A percentile compares a stretch with the other conserved stretches of the same genome.
Evolutionary conservation across 2,113 vertebrate genomes (phyloP).

Genomic region (Lepisosteus osseus): DNA sequence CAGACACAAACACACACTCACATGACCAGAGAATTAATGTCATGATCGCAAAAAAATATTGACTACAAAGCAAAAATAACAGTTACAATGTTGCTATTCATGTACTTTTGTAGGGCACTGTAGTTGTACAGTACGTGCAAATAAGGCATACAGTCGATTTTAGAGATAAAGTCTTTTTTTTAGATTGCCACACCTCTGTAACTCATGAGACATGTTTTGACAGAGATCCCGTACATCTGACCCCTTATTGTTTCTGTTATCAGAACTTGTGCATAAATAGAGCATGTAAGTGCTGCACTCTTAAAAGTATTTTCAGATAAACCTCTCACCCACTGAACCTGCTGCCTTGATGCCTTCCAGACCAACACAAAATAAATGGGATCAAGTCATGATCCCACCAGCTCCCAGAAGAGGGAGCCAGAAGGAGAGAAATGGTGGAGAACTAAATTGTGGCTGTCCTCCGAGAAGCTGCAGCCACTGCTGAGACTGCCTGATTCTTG

Average conservation of each 20-base stretch:
- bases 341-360: background rate
- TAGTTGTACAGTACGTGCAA: too few species aligned
- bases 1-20: too few species aligned
- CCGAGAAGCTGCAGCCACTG: slow-evolving; percentile 33
- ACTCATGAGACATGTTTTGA: too few species aligned
- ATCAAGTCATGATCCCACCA: background rate
- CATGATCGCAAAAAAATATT: too few species aligned
- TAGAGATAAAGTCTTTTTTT: too few species aligned
- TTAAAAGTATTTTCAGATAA: background rate
- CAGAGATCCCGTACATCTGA: too few species aligned
- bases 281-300: background rate
- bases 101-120: too few species aligned
- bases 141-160: too few species aligned
- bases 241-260: background rate
- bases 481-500: slow-evolving; percentile 12
- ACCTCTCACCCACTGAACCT: background rate
- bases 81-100: too few species aligned
- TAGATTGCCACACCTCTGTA: too few species aligned
- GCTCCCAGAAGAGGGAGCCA: slow-evolving; percentile 49
- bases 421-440: slow-evolving; percentile 9
- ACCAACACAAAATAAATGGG: background rate
- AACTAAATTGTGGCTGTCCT: slow-evolving; percentile 26
- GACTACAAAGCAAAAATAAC: too few species aligned
- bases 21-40: too few species aligned
- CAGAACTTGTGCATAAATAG: background rate